A percentile compares a stretch with the other conserved stretches of the same genome.
Evolutionary conservation across 2,113 vertebrate genomes (phyloP).

Genomic region (Psettodes erumei): DNA sequence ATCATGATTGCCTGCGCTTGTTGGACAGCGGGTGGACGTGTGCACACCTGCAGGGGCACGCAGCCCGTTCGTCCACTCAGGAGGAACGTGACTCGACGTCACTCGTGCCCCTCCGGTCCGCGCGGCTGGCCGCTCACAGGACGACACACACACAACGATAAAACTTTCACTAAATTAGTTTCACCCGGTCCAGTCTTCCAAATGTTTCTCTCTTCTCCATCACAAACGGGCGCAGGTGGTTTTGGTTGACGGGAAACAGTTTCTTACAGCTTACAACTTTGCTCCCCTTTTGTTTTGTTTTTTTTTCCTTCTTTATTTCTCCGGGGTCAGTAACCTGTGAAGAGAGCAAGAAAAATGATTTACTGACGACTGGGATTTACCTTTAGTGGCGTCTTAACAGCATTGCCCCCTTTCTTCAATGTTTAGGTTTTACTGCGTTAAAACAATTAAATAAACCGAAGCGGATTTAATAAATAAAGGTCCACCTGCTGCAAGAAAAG

Average conservation of each 20-base stretch:
- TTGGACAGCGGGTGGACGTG: conserved; percentile 29
- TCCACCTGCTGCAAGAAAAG: conserved; percentile 50
- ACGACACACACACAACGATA: conserved; percentile 8
- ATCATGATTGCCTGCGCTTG: no score
- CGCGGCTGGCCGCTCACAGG: conserved; percentile 31
- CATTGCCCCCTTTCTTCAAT: neutral
- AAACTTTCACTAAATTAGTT: conserved; percentile 22
- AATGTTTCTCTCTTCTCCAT: conserved; percentile 52
- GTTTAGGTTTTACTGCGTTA: neutral
- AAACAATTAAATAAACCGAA: no score
- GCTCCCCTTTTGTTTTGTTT: neutral
- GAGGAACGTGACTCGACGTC: conserved; percentile 67
- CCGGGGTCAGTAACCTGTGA: conserved; percentile 76
- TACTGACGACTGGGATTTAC: conserved; percentile 52
- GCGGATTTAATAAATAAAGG: neutral
- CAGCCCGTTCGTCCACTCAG: conserved; percentile 28
- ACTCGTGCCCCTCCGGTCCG: conserved; percentile 43
- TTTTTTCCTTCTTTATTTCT: neutral
- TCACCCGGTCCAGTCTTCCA: conserved; percentile 17
- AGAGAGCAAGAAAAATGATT: conserved; percentile 34
- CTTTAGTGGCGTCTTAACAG: neutral
- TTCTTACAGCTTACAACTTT: conserved; percentile 14
- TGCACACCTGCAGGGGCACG: conserved; percentile 3
- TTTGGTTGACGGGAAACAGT: conserved; percentile 58
- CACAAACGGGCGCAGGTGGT: conserved; percentile 55